A percentile compares a stretch with the other conserved stretches of the same genome.
phyloP scores from a whole-genome alignment of 1,140 invertebrate species.

The Anastrepha ludens region DNA sequence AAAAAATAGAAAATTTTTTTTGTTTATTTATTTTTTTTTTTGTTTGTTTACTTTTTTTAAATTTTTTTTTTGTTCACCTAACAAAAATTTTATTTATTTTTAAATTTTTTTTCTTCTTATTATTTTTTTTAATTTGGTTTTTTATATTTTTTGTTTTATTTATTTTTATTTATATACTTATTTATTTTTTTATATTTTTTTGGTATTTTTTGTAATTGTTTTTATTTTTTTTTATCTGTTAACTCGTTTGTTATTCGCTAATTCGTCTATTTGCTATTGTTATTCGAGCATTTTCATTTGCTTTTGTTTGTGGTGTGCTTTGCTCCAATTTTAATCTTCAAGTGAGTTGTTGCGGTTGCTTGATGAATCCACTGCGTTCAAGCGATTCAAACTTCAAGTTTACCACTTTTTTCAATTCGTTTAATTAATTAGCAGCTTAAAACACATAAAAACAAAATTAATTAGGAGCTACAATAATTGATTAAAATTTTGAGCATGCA shows the following conservation, averaged over 20 bases:
- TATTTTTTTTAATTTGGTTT: neutral
- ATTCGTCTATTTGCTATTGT: neutral
- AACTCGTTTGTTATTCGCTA: too few relatives aligned
- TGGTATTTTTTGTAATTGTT: neutral
- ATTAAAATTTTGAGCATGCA: neutral
- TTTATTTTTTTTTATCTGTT: neutral
- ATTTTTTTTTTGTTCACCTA: neutral
- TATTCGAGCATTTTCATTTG: neutral
- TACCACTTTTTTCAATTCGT: neutral
- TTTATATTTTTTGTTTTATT: neutral
- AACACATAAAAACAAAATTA: neutral
- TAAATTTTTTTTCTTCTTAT: neutral
- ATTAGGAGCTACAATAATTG: too few relatives aligned
- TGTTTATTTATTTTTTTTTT: too few relatives aligned
- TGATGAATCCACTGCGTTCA: neutral
- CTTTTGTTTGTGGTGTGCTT: neutral
- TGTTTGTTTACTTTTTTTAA: neutral
- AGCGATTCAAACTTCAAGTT: neutral
- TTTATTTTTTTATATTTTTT: neutral
- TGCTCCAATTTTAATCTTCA: neutral
- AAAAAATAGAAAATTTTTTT: too few relatives aligned
- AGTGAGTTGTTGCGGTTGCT: neutral
- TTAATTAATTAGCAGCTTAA: slow-evolving; percentile 13
- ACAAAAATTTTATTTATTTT: neutral
- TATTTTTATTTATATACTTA: neutral